phyloP scores from a whole-genome alignment of 2,888 invertebrate species.

The Lamellibrachia satsuma region DNA sequence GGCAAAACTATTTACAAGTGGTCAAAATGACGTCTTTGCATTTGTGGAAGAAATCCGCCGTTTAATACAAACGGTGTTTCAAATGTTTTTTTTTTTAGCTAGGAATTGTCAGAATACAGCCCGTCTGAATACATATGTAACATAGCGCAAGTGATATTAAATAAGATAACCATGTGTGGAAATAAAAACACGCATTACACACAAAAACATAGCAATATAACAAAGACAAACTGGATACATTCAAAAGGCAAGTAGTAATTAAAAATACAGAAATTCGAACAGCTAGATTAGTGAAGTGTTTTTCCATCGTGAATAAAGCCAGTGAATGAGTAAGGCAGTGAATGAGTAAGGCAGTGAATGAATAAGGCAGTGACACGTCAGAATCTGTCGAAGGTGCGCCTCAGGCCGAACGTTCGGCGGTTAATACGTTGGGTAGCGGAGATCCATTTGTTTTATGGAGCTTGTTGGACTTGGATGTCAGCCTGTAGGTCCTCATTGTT shows the following conservation, averaged over 20 bases:
- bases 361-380: neutral
- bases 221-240: neutral
- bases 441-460: neutral
- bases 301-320: neutral
- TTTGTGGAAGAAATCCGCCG: no score
- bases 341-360: neutral
- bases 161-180: neutral
- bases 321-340: neutral
- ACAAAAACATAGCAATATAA: neutral
- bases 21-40: no score
- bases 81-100: neutral
- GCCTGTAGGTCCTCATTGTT: neutral
- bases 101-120: neutral
- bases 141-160: neutral
- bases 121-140: neutral
- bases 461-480: neutral
- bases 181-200: neutral
- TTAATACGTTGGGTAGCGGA: neutral
- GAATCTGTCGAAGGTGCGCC: neutral
- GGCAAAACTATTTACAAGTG: no score
- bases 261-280: neutral
- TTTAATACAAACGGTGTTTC: no score
- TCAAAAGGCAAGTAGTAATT: neutral
- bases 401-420: neutral
- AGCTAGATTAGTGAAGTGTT: neutral